Evolutionary conservation across 2,888 invertebrate genomes (phyloP), one percentile per base, ranked within the genome.

Genomic region (Beris chalybata): DNA sequence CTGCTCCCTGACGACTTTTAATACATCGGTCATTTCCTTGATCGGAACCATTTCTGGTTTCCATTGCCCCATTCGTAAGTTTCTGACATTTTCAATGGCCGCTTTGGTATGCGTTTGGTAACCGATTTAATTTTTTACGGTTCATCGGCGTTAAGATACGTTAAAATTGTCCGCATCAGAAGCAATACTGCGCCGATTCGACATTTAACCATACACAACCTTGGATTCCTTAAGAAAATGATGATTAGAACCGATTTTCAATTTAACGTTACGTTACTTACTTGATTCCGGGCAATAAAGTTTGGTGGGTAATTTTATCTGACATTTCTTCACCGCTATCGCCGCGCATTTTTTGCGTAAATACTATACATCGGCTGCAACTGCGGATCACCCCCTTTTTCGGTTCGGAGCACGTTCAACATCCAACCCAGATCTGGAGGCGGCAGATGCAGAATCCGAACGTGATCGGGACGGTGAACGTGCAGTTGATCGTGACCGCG

Each of bases 161-260:
- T 93, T 61, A 99, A 87, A 75, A 90, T 95, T 80, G 99, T 99
- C 65, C 98, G 85, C 98, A 99, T 97, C 15, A 99, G 82, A 22
- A 93, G 85, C 12, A 99, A 82, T 4, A 92, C 94, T 0, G 97
- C 98, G 0, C 99, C 99, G 72, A 96, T 93, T 44, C 95, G 89
- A 79, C 99, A 99, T 78, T 96, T 97, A 0, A 99, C 92, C 92
- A 99, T 96, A 99, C 99, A 99, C 70, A 99, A 83, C 82, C 99
- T 99, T 0, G 99, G 98, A 81, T 99, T 99, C 76, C 89, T 88
- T 73, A n/a, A 65, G 66, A 64, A 56, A 63, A 22, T 11, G 30
- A 53, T 12, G 6, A 44, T 12, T 3, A 4, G 50, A 57, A 15
- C 22, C 22, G 22, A 22, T 22, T 22, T 22, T 22, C 3, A 22